phyloP scores from a whole-genome alignment of 1,140 invertebrate species.

The Octopus sinensis region DNA sequence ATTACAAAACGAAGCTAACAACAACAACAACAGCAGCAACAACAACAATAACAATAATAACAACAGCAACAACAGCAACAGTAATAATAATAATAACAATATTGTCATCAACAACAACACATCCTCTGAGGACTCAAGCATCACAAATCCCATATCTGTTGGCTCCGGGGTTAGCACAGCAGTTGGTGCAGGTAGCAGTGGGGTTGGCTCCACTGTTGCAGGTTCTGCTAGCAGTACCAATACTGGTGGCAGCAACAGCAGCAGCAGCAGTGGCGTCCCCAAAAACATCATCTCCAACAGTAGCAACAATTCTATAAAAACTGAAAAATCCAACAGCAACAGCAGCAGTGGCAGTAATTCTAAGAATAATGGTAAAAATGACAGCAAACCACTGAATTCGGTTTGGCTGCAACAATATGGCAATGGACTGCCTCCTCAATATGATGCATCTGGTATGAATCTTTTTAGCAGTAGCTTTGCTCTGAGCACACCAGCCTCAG shows the following conservation, averaged over 20 bases:
- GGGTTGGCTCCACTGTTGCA: neutral
- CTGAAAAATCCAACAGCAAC: neutral
- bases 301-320: constrained; percentile 23
- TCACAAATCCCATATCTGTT: no score
- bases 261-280: constrained; percentile 3
- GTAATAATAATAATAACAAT: neutral
- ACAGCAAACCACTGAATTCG: constrained; percentile 14
- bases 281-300: constrained; percentile 10
- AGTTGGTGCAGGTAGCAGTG: no score
- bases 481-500: constrained; percentile 53
- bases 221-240: neutral
- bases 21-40: constrained; percentile 15
- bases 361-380: constrained; percentile 9
- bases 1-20: neutral
- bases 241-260: neutral
- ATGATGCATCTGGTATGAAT: constrained; percentile 29
- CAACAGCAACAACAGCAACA: constrained; percentile 30
- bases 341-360: neutral
- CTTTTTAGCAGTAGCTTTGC: constrained; percentile 41
- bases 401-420: constrained; percentile 42
- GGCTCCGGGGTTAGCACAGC: no score
- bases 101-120: neutral
- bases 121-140: constrained; percentile 6
- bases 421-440: constrained; percentile 20
- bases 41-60: constrained; percentile 10